Evolutionary conservation across 2,888 invertebrate species (phyloP).

Genomic region (Caenorhabditis uteleia): DNA sequence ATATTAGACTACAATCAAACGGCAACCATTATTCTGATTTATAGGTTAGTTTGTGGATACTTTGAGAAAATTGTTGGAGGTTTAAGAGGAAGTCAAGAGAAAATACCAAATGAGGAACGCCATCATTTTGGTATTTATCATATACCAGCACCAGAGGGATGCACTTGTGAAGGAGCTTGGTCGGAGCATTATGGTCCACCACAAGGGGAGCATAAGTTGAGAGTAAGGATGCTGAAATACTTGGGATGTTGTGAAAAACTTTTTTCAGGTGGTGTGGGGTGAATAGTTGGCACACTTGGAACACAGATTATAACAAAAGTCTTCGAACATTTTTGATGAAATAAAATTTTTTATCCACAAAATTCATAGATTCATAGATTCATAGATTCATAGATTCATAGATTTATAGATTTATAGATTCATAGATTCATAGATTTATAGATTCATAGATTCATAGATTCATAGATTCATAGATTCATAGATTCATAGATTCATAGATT

Average conservation of each 20-base stretch:
- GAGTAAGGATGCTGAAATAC: slow-evolving; percentile 23
- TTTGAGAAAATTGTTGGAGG: neutral
- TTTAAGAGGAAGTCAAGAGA: slow-evolving; percentile 24
- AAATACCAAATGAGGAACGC: slow-evolving; percentile 43
- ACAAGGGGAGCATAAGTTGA: slow-evolving; percentile 56
- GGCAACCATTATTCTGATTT: slow-evolving; percentile 37
- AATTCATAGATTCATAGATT: too few relatives aligned
- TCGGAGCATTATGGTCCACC: slow-evolving; percentile 63
- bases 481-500: too few relatives aligned
- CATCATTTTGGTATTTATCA: slow-evolving; percentile 64
- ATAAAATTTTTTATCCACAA: too few relatives aligned
- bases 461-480: too few relatives aligned
- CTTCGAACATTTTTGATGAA: too few relatives aligned
- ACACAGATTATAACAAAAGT: too few relatives aligned
- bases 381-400: too few relatives aligned
- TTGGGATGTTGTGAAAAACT: too few relatives aligned
- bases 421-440: too few relatives aligned
- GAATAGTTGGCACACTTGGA: neutral
- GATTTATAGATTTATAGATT: too few relatives aligned
- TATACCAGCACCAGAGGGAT: slow-evolving; percentile 61
- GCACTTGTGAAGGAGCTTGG: slow-evolving; percentile 56
- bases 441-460: too few relatives aligned
- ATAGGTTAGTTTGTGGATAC: slow-evolving; percentile 7
- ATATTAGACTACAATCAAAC: slow-evolving; percentile 57
- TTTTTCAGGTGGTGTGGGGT: slow-evolving; percentile 2